Evolutionary conservation across 2,888 invertebrate species (phyloP).

Genomic region (Volucella zonaria): DNA sequence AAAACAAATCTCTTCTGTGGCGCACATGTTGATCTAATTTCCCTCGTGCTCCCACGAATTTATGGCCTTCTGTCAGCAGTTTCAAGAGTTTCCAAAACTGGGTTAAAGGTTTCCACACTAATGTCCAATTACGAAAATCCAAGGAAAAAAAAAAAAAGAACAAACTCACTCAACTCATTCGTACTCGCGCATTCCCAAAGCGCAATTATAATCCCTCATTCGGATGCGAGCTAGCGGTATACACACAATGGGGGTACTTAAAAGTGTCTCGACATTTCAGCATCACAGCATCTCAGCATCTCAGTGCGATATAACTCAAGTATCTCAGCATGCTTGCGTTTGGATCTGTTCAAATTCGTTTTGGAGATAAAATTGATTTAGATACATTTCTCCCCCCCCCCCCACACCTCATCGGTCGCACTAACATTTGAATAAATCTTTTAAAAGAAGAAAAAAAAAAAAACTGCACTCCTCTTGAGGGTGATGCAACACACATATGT

Average conservation of each 20-base stretch:
- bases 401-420: constrained; percentile 2
- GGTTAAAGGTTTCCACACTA: constrained; percentile 72
- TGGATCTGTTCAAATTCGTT: constrained; percentile 69
- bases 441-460: neutral
- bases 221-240: constrained; percentile 32
- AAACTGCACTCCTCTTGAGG: constrained; percentile 46
- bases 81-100: constrained; percentile 56
- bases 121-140: constrained; percentile 56
- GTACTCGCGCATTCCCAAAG: constrained; percentile 38
- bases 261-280: constrained; percentile 62
- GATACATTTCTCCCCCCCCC: constrained; percentile 44
- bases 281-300: constrained; percentile 23
- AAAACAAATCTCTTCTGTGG: constrained; percentile 62
- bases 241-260: constrained; percentile 45
- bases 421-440: constrained; percentile 67
- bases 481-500: constrained; percentile 63
- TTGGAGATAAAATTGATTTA: constrained; percentile 72
- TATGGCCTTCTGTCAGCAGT: constrained; percentile 62
- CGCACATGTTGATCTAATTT: constrained; percentile 70
- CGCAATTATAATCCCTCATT: constrained; percentile 72
- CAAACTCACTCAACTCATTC: neutral
- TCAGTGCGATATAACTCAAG: neutral
- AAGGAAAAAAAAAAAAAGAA: neutral
- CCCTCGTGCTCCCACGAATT: constrained; percentile 60
- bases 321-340: constrained; percentile 22